Percentiles rank a stretch among this genome's conserved stretches.
Conservation (phyloP, 2,113 vertebrate genomes). For the Xiphophorus hellerii region DNA sequence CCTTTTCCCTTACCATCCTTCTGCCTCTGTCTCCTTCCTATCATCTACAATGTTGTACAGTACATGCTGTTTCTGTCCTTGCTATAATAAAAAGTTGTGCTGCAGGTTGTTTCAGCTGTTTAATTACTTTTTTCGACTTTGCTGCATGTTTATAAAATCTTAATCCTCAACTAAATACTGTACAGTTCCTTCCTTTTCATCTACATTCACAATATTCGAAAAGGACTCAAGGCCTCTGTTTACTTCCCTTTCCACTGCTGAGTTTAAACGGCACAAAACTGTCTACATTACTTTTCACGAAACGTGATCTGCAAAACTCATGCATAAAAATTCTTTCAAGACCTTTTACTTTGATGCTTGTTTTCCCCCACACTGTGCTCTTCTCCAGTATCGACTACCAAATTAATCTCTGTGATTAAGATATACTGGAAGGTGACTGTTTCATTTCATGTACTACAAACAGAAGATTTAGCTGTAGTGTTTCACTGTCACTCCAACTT, state of each 20-base stretch:
- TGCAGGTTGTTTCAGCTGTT: constrained; percentile 12
- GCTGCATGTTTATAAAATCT: background rate
- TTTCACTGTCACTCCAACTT: constrained; percentile 53
- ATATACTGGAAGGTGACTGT: constrained; percentile 55
- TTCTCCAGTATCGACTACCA: constrained; percentile 42
- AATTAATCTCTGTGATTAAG: constrained; percentile 74
- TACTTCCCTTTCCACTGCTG: constrained; percentile 14
- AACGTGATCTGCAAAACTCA: constrained; percentile 21
- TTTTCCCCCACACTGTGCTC: constrained; percentile 24
- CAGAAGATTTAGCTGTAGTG: constrained; percentile 57
- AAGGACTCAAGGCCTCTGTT: background rate
- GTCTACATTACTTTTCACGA: background rate
- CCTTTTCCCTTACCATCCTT: constrained; percentile 27
- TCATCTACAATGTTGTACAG: constrained; percentile 4
- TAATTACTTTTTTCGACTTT: constrained; percentile 9
- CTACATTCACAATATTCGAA: background rate
- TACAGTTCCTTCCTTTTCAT: background rate
- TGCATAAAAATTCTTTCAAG: constrained; percentile 51
- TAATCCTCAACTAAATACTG: too few species aligned
- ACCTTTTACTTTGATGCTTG: constrained; percentile 55
- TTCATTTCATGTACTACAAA: constrained; percentile 63
- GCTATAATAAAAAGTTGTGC: constrained; percentile 3
- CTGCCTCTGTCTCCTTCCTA: constrained; percentile 26
- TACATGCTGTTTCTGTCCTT: background rate
- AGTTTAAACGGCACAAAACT: constrained; percentile 38